Percentiles rank a stretch among this genome's conserved stretches.
These are phyloP conservation scores for Camelus dromedarius DNA, from an alignment of 2,113 vertebrate species.

Conservation along the genomic window DNA sequence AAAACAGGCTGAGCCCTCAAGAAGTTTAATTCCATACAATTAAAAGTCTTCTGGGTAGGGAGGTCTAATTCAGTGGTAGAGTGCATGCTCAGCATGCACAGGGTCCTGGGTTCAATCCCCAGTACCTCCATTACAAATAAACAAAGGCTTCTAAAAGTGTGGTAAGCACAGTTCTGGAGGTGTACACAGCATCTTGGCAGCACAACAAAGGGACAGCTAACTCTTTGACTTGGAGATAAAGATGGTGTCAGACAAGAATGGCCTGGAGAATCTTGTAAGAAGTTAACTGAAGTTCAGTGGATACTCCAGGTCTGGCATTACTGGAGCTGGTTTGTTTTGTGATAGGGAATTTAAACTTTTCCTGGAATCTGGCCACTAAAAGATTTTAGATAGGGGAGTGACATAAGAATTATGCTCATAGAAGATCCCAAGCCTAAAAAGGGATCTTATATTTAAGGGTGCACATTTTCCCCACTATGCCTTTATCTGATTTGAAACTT, in stretches of 20 bases:
- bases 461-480: not conserved
- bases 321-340: not conserved
- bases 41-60: not conserved
- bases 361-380: not conserved
- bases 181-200: too few relatives aligned
- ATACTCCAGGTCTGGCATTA: not conserved
- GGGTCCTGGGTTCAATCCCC: too few relatives aligned
- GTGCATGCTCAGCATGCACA: too few relatives aligned
- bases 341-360: not conserved
- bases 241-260: not conserved
- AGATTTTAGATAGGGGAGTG: not conserved
- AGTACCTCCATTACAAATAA: too few relatives aligned
- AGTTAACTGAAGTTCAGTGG: not conserved
- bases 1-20: not conserved
- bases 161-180: too few relatives aligned
- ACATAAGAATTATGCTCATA: not conserved
- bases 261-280: not conserved
- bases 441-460: not conserved
- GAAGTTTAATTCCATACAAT: not conserved
- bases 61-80: too few relatives aligned
- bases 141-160: too few relatives aligned
- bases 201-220: not conserved
- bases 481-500: conserved; percentile 30
- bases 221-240: not conserved
- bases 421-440: not conserved